Conservation (phyloP, 2,113 vertebrate species). For the Arvicanthis niloticus region DNA sequence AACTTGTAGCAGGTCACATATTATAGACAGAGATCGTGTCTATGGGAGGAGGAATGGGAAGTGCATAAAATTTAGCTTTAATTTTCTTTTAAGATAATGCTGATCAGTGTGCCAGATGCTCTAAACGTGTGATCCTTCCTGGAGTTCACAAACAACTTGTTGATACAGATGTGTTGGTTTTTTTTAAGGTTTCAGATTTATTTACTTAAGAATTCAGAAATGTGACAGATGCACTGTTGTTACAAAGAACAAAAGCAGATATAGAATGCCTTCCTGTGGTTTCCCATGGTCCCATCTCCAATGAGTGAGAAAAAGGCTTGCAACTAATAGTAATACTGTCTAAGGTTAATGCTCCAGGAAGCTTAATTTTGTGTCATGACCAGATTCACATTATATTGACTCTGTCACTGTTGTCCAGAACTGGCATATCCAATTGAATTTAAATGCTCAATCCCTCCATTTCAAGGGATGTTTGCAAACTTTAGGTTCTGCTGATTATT, state of each 20-base stretch:
- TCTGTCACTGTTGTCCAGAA: conserved; percentile 28
- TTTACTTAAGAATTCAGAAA: not conserved
- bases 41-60: not conserved
- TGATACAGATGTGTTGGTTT: not conserved
- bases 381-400: not conserved
- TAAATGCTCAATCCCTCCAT: not conserved
- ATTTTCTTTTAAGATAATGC: conserved; percentile 2
- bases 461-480: conserved; percentile 27
- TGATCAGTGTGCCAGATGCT: not conserved
- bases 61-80: not conserved
- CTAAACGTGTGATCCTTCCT: not conserved
- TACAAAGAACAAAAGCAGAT: not conserved
- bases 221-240: not conserved
- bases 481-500: not conserved
- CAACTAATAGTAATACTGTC: not conserved
- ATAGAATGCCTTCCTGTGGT: not conserved
- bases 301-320: not conserved
- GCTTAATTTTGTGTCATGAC: not conserved
- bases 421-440: not conserved
- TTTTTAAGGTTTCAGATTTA: not conserved
- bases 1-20: not conserved
- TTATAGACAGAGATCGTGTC: not conserved
- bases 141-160: not conserved
- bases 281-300: not conserved
- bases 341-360: not conserved